Percentiles rank a stretch among this genome's conserved stretches.
These are phyloP conservation scores for Amphipyra tragopoginis DNA, from an alignment of 2,888 invertebrate genomes.

Conservation along the genomic window DNA sequence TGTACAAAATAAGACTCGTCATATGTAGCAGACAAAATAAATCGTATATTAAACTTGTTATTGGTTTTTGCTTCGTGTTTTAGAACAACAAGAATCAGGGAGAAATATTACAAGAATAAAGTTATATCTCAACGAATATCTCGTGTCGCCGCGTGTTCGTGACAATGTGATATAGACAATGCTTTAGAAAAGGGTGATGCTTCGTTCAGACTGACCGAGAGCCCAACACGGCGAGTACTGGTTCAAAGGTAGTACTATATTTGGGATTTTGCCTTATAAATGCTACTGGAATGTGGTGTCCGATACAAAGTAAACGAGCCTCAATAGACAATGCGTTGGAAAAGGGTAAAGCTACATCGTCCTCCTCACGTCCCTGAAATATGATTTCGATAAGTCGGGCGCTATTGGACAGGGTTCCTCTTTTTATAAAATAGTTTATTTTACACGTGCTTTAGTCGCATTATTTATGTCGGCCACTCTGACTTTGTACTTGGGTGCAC, in stretches of 20 bases:
- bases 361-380: constrained; percentile 88
- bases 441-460: constrained; percentile 75
- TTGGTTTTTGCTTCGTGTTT: constrained; percentile 45
- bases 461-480: constrained; percentile 66
- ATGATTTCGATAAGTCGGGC: constrained; percentile 88
- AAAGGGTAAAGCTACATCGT: constrained; percentile 85
- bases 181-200: constrained; percentile 85
- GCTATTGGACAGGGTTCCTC: constrained; percentile 83
- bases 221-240: constrained; percentile 50
- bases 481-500: constrained; percentile 59
- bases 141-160: constrained; percentile 86
- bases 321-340: constrained; percentile 79
- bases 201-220: constrained; percentile 68
- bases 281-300: constrained; percentile 41
- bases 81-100: constrained; percentile 66
- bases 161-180: constrained; percentile 89
- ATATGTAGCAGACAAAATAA: constrained; percentile 10
- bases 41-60: constrained; percentile 22
- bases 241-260: constrained; percentile 25
- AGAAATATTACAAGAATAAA: constrained; percentile 84
- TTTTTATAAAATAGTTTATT: constrained; percentile 84
- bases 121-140: constrained; percentile 86
- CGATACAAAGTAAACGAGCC: constrained; percentile 70
- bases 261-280: constrained; percentile 36
- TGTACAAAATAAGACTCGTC: background rate